Evolutionary conservation across 2,113 vertebrate species (phyloP), one percentile per base, ranked within the genome.

Genomic region (Galeopterus variegatus): DNA sequence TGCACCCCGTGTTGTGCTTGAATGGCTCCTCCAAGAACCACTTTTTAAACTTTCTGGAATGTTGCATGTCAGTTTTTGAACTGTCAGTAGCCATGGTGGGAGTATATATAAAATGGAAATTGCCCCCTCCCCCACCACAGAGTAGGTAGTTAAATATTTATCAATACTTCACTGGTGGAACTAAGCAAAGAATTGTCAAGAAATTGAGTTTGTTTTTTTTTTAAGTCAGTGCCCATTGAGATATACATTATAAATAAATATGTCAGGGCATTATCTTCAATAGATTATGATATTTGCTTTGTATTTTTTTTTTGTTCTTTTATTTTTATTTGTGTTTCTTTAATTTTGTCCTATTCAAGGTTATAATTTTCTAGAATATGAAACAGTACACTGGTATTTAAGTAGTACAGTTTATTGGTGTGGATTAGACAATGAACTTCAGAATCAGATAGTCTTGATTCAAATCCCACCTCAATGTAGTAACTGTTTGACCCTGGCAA

Each of bases 391-490:
- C 6, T 76, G 8, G 26, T 67, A 9, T n/a, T 28, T 24, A 91
- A 45, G 33, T 48, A 33, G 9, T 73, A 56, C 73, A 73, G 48
- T 77, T 72, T 33, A 80, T 2, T 54, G 6, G 9, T 75, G 1
- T 73, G 1, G 62, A 48, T 86, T 72, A 75, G 48, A 60, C 9
- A 23, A 21, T 80, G 24, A 89, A 60, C 26, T 89, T 96, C 28
- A 58, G 28, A 84, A 84, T 84, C 62, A 73, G 48, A 50, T 28
- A 70, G 14, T 36, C 54, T 86, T 73, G 5, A 12, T 89, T 98
- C 97, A 85, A 58, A 86, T 96, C 91, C 91, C 23, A 75, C 56
- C 45, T 62, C 54, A 76, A 36, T 24, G 93, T 81, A 86, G 45
- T 64, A 90, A 23, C 58, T 65, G 52, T 50, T 24, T 76, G 60